Evolutionary conservation across 2,888 invertebrate species (phyloP).

Genomic region (Trissolcus brochymenae): DNA sequence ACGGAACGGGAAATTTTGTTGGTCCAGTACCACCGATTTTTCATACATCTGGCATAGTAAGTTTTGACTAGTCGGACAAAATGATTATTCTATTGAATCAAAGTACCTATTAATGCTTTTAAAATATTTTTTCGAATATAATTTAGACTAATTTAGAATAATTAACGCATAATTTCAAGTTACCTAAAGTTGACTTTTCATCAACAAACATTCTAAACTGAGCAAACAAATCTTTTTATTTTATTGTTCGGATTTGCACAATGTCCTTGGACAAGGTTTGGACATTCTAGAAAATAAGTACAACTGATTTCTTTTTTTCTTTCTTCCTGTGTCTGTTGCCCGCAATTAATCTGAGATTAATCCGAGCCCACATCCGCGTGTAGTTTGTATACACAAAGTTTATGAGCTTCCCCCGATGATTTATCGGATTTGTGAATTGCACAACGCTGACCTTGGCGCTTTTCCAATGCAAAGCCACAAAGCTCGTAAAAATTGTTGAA

Average conservation of each 20-base stretch:
- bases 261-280: too few relatives aligned
- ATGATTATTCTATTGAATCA: too few relatives aligned
- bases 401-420: slow-evolving; percentile 30
- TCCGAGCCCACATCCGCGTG: slow-evolving; percentile 2
- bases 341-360: slow-evolving; percentile 31
- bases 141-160: too few relatives aligned
- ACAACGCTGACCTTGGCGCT: slow-evolving; percentile 48
- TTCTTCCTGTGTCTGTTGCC: background rate
- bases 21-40: slow-evolving; percentile 70
- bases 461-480: slow-evolving; percentile 49
- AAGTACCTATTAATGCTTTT: too few relatives aligned
- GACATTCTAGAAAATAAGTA: too few relatives aligned
- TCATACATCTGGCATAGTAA: slow-evolving; percentile 72
- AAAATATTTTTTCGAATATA: too few relatives aligned
- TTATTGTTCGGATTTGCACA: too few relatives aligned
- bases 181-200: too few relatives aligned
- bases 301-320: too few relatives aligned
- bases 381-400: slow-evolving; percentile 5
- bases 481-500: slow-evolving; percentile 43
- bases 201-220: too few relatives aligned
- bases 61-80: slow-evolving; percentile 38
- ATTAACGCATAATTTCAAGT: too few relatives aligned
- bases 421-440: slow-evolving; percentile 39
- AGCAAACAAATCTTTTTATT: too few relatives aligned
- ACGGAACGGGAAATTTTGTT: slow-evolving; percentile 66